Evolutionary conservation across 2,888 invertebrate genomes (phyloP), one percentile per base, ranked within the genome.

Genomic region (Lithodes maja): DNA sequence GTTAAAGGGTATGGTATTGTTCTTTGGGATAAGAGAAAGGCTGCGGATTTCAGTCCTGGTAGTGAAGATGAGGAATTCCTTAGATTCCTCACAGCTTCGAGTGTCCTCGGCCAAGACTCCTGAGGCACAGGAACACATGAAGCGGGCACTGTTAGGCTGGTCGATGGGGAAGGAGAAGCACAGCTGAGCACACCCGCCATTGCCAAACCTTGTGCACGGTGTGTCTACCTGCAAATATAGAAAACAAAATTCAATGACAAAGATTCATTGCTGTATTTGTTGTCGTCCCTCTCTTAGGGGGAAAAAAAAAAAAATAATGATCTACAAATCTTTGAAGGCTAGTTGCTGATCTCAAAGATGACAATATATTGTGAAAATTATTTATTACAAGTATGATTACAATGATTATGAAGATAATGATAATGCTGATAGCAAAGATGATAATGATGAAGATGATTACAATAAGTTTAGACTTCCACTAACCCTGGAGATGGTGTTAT

Each of bases 41-140:
- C 97, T 97, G 68, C 98, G 95, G 84, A 99, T 97, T 94, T 99
- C 98, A 0, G 98, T 98, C 90, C 99, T 95, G 0, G 99, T 99
- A 0, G 98, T 97, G 93, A 98, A 99, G 0, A 99, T 97, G 17
- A 99, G 93, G 93, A 97, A 99, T 93, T 99, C 99, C 83, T 97
- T 96, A 0, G 97, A 96, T 2, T 95, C 96, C 91, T 96, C 96
- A 93, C 99, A 99, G 92, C 95, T 96, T 71, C 93, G 93, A 53
- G 93, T 93, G 92, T 96, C 96, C 0, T 95, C 95, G 69, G 93
- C 93, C 9, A 98, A 94, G 92, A 96, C 95, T 0, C 99, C 99
- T 0, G 97, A 96, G 0, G 99, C 97, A 93, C 99, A 99, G n/a
- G 97, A 97, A 93, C 99, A 99, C 68, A 95, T 95, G 92, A 96